Evolutionary conservation across 2,888 invertebrate species (phyloP), one percentile per base, ranked within the genome.

Genomic region (Proisotoma minuta): DNA sequence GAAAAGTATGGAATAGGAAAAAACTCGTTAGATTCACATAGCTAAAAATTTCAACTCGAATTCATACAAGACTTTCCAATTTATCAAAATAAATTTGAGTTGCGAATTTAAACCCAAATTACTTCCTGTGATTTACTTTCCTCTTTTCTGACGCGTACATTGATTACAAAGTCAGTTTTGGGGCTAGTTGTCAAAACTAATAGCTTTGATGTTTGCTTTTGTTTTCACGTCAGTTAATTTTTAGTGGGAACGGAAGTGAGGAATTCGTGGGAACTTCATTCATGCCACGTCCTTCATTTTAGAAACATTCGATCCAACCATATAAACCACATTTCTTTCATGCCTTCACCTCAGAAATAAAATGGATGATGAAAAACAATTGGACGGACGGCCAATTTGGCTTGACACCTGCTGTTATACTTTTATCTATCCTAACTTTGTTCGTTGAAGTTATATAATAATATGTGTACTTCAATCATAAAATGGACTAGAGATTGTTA

Each of bases 181-280:
- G 43, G 43, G 10, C 18, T 18, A n/a, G 15, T 43, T 43, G 43
- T 43, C 43, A 43, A 43, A 43, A 4, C 18, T 4, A 43, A n/a
- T 43, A n/a, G 18, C 10, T 43, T 43, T 5, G 43, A 43, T 43
- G 8, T 10, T 15, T 15, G 15, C 39, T 39, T 29, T 34, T 34
- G 53, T 54, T 54, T 52, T 52, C 18, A 18, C 3, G 18, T 8
- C 18, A 28, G 34, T 54, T 54, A 20, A 39, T 18, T 28, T n/a
- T 39, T 20, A 57, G 60, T 70, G 70, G 62, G 70, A 70, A 70
- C 70, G 70, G 70, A 70, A 70, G 68, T 68, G 48, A 48, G 54
- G 34, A 58, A 28, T 60, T 58, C 70, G 70, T 70, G 70, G 70
- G 70, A 70, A 70, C 43, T 43, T 43, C 18, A n/a, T n/a, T n/a